Percentiles rank a stretch among this genome's conserved stretches.
Conservation (phyloP, 2,797 vertebrate genomes). For the Oreochromis grahami region DNA sequence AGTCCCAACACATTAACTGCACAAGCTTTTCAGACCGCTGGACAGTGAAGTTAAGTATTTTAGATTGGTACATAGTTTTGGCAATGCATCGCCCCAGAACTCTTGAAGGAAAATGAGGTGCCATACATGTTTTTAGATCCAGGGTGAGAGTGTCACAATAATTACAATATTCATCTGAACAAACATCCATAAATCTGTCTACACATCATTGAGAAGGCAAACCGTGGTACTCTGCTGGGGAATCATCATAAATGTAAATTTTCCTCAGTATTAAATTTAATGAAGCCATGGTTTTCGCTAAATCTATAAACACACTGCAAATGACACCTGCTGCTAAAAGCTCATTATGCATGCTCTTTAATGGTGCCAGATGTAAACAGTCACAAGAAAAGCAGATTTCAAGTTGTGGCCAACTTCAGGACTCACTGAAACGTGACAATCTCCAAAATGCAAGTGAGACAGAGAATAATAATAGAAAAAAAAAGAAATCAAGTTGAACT, state of each 20-base stretch:
- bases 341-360: neutral
- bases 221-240: neutral
- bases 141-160: neutral
- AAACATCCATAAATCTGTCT: neutral
- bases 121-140: neutral
- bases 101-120: neutral
- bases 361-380: neutral
- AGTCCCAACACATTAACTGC: neutral
- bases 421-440: neutral
- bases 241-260: neutral
- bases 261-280: neutral
- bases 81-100: neutral
- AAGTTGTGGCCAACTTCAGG: neutral
- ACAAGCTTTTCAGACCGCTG: neutral
- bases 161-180: neutral
- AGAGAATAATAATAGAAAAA: neutral
- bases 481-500: neutral
- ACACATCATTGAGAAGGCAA: neutral
- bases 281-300: neutral
- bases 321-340: neutral
- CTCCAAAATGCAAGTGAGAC: neutral
- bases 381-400: neutral
- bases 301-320: neutral
- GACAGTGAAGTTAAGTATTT: neutral
- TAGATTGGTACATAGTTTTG: neutral